phyloP scores from a whole-genome alignment of 2,113 vertebrate species.

The Carollia perspicillata region DNA sequence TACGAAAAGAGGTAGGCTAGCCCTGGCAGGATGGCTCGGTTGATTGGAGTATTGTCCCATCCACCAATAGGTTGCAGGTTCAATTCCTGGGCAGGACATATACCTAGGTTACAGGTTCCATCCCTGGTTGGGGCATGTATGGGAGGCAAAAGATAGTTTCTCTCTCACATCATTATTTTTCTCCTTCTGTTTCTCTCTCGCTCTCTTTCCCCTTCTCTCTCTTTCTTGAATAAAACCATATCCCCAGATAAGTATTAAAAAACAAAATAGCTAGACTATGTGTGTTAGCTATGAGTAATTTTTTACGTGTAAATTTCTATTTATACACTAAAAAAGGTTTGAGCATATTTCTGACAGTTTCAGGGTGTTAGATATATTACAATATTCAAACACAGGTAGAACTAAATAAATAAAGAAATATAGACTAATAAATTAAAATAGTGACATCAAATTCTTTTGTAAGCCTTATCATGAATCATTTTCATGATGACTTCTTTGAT shows the following conservation, averaged over 20 bases:
- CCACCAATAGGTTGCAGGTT: too few species aligned
- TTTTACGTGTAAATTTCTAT: not conserved
- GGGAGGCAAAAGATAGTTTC: too few species aligned
- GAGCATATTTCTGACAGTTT: slow-evolving; percentile 1
- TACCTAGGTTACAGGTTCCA: too few species aligned
- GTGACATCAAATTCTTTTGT: not conserved
- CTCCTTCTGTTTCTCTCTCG: too few species aligned
- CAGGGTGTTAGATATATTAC: not conserved
- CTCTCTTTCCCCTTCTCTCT: too few species aligned
- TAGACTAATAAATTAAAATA: not conserved
- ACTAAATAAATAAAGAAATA: not conserved
- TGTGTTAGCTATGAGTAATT: not conserved
- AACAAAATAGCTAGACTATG: not conserved
- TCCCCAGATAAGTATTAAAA: too few species aligned
- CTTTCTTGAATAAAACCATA: too few species aligned
- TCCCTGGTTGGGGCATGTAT: too few species aligned
- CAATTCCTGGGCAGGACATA: too few species aligned
- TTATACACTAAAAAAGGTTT: not conserved
- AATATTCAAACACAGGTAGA: not conserved
- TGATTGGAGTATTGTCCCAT: too few species aligned
- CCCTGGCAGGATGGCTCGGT: too few species aligned
- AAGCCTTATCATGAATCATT: not conserved
- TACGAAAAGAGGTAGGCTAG: not conserved
- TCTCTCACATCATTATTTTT: too few species aligned
- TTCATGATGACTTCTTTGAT: not conserved